Evolutionary conservation across 2,888 invertebrate species (phyloP).

Genomic region (Atrina japonica): DNA sequence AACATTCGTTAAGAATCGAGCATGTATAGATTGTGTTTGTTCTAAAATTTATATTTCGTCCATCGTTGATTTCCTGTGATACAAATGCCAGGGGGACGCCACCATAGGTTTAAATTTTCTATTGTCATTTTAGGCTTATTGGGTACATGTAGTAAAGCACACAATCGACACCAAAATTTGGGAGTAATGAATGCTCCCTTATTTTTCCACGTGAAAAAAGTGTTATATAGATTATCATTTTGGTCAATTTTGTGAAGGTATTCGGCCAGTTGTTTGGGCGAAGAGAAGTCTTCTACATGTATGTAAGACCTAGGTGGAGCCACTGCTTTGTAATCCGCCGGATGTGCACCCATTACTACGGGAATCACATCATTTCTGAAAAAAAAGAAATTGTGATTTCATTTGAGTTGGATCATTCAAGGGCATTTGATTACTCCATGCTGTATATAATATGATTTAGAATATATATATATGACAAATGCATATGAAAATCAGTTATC

Average conservation of each 20-base stretch:
- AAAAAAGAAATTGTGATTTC: constrained; percentile 26
- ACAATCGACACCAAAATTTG: constrained; percentile 66
- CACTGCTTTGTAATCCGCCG: constrained; percentile 92
- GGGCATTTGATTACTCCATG: too few species aligned
- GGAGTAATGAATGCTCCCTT: constrained; percentile 60
- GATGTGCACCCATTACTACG: constrained; percentile 96
- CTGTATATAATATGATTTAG: too few species aligned
- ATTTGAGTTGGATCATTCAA: too few species aligned
- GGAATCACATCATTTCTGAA: constrained; percentile 90
- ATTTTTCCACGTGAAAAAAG: constrained; percentile 95
- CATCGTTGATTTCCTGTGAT: constrained; percentile 33
- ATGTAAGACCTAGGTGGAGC: constrained; percentile 96
- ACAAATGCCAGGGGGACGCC: constrained; percentile 83
- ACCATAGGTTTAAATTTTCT: constrained; percentile 94
- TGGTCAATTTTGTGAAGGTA: constrained; percentile 91
- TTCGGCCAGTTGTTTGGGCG: constrained; percentile 91
- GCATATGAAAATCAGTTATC: too few species aligned
- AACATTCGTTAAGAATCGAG: too few species aligned
- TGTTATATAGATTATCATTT: constrained; percentile 93
- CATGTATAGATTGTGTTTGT: too few species aligned
- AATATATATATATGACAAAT: too few species aligned
- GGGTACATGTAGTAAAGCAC: constrained; percentile 62
- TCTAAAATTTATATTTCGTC: too few species aligned
- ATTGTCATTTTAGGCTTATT: constrained; percentile 81
- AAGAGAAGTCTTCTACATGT: constrained; percentile 95